phyloP scores from a whole-genome alignment of 2,888 invertebrate species.

The Acleris emargana region DNA sequence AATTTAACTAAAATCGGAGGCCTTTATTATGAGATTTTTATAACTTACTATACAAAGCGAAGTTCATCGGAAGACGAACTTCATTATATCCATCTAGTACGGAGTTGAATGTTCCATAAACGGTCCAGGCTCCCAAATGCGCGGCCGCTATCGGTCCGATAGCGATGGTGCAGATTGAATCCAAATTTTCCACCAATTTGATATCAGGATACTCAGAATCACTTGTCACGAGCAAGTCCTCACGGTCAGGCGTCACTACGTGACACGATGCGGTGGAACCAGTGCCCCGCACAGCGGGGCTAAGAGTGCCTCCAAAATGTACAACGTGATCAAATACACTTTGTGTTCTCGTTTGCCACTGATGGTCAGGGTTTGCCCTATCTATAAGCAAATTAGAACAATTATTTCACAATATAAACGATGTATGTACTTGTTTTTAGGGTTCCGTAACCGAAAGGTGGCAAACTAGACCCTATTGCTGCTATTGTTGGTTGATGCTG shows the following conservation, averaged over 20 bases:
- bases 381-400: conserved; percentile 5
- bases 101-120: conserved; percentile 32
- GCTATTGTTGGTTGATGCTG: too few species aligned
- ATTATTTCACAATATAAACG: not conserved
- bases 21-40: not conserved
- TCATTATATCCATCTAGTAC: conserved; percentile 19
- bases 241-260: conserved; percentile 35
- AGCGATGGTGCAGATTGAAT: conserved; percentile 27
- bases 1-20: too few species aligned
- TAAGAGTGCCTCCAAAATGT: conserved; percentile 31
- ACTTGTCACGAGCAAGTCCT: conserved; percentile 28
- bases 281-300: conserved; percentile 14
- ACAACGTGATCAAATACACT: conserved; percentile 32
- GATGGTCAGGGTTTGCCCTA: conserved; percentile 9
- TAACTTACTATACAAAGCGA: conserved; percentile 33
- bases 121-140: conserved; percentile 33
- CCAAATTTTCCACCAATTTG: conserved; percentile 7
- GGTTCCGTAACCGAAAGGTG: too few species aligned
- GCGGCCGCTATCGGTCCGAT: conserved; percentile 32
- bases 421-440: too few species aligned
- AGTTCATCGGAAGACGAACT: conserved; percentile 31
- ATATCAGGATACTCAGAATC: conserved; percentile 32
- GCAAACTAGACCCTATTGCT: too few species aligned
- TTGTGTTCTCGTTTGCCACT: conserved; percentile 20
- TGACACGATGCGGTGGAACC: conserved; percentile 28